Conservation (phyloP, 1,140 invertebrate genomes). For the Bombus waltoni region DNA sequence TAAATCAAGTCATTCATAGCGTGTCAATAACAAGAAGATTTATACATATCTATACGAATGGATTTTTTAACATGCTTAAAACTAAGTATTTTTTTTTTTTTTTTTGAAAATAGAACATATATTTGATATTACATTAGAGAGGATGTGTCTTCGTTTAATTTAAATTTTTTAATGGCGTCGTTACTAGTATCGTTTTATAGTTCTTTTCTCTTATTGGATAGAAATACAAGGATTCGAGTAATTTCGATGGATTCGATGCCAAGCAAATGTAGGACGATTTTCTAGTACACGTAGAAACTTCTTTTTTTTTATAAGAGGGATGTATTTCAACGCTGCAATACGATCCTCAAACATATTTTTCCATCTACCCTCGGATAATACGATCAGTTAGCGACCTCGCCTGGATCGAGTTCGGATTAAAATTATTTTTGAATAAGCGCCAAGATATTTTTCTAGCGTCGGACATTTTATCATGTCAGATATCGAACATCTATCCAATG, state of each 20-base stretch:
- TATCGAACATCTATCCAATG: conserved; percentile 11
- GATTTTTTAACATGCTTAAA: not conserved
- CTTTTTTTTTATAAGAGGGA: not conserved
- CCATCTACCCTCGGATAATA: conserved; percentile 2
- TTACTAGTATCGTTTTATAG: not conserved
- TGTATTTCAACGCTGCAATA: not conserved
- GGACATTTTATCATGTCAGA: conserved; percentile 16
- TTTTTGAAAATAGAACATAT: not conserved
- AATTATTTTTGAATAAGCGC: conserved; percentile 23
- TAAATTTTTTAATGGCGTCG: not conserved
- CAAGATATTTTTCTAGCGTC: conserved; percentile 5
- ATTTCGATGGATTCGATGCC: not conserved
- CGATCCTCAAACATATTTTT: conserved; percentile 5
- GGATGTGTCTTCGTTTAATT: not conserved
- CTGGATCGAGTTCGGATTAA: conserved; percentile 35
- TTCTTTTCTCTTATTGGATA: not conserved
- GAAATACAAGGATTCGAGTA: not conserved
- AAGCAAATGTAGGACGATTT: conserved; percentile 4
- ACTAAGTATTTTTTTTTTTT: not conserved
- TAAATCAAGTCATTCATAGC: not conserved
- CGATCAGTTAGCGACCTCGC: conserved; percentile 32
- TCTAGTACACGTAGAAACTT: not conserved
- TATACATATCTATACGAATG: not conserved
- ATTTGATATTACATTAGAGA: too few species aligned
- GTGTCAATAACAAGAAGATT: not conserved